Evolutionary conservation across 2,113 vertebrate species (phyloP).

Genomic region (Sebastes schlegelii): DNA sequence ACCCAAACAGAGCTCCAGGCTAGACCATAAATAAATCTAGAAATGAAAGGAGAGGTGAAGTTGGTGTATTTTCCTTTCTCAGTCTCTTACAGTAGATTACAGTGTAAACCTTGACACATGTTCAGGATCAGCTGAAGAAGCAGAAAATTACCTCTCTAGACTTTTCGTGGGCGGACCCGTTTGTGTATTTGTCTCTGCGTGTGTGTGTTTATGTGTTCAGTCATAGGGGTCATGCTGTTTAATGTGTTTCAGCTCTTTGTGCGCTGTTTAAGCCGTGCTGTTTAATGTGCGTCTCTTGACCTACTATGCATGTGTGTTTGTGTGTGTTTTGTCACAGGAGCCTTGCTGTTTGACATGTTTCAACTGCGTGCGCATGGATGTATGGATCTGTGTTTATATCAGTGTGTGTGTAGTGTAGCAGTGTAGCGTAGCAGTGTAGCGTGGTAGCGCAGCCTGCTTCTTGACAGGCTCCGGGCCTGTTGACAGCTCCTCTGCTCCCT

Average conservation of each 20-base stretch:
- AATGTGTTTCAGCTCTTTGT: slow-evolving; percentile 43
- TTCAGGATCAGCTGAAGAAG: slow-evolving; percentile 79
- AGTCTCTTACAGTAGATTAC: slow-evolving; percentile 73
- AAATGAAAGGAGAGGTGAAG: slow-evolving; percentile 54
- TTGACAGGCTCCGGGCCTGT: slow-evolving; percentile 67
- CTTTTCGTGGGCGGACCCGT: slow-evolving; percentile 60
- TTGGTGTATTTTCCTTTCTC: slow-evolving; percentile 75
- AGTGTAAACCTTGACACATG: slow-evolving; percentile 80
- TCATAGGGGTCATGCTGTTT: slow-evolving; percentile 55
- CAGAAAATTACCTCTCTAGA: slow-evolving; percentile 73
- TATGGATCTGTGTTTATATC: slow-evolving; percentile 64
- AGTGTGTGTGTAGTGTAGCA: slow-evolving; percentile 8
- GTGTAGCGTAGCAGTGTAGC: slow-evolving; percentile 29
- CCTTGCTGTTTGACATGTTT: slow-evolving; percentile 64
- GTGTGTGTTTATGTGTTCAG: slow-evolving; percentile 58
- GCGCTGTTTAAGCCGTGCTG: slow-evolving; percentile 27
- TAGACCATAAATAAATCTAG: slow-evolving; percentile 70
- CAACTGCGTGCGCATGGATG: slow-evolving; percentile 32
- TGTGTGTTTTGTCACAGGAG: slow-evolving; percentile 58
- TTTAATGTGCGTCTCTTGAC: slow-evolving; percentile 51
- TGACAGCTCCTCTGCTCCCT: slow-evolving; percentile 79
- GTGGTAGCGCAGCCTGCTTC: slow-evolving; percentile 53
- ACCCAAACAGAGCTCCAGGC: slow-evolving; percentile 50
- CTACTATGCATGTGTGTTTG: slow-evolving; percentile 30
- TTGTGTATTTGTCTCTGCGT: slow-evolving; percentile 61